These are phyloP conservation scores for Poeciliopsis paucimaculata DNA, from an alignment of 2,797 vertebrate genomes.

Conservation along the genomic window DNA sequence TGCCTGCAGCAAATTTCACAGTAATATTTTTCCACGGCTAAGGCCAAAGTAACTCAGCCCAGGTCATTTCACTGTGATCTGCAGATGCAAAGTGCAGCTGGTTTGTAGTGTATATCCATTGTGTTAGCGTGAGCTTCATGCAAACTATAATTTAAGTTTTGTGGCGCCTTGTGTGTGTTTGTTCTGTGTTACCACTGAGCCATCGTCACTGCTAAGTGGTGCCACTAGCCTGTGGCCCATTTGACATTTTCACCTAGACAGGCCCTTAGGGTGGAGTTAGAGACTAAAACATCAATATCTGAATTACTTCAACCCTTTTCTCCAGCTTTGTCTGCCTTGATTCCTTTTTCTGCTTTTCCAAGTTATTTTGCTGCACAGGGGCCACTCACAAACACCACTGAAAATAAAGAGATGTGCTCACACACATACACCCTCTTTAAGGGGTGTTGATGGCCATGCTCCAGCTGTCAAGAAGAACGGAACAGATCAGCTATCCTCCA, in stretches of 20 bases:
- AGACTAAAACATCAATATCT: conserved; percentile 69
- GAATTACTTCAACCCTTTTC: conserved; percentile 58
- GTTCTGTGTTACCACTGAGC: conserved; percentile 36
- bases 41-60: conserved; percentile 2
- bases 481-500: conserved; percentile 65
- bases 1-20: not conserved
- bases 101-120: not conserved
- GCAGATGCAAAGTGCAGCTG: not conserved
- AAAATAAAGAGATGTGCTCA: conserved; percentile 5
- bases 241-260: conserved; percentile 68
- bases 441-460: conserved; percentile 61
- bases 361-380: conserved; percentile 47
- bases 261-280: conserved; percentile 66
- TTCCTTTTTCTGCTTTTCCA: conserved; percentile 38
- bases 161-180: conserved; percentile 12
- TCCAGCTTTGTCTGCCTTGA: conserved; percentile 29
- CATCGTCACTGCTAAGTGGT: conserved; percentile 46
- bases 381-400: conserved; percentile 29
- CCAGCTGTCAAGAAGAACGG: conserved; percentile 66
- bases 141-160: conserved; percentile 5
- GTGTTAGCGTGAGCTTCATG: not conserved
- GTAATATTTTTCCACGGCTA: conserved; percentile 13
- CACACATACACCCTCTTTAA: conserved; percentile 18
- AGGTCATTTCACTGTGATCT: conserved; percentile 1
- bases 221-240: conserved; percentile 39